Conservation (phyloP, 2,113 vertebrate species). For the Macquaria australasica region DNA sequence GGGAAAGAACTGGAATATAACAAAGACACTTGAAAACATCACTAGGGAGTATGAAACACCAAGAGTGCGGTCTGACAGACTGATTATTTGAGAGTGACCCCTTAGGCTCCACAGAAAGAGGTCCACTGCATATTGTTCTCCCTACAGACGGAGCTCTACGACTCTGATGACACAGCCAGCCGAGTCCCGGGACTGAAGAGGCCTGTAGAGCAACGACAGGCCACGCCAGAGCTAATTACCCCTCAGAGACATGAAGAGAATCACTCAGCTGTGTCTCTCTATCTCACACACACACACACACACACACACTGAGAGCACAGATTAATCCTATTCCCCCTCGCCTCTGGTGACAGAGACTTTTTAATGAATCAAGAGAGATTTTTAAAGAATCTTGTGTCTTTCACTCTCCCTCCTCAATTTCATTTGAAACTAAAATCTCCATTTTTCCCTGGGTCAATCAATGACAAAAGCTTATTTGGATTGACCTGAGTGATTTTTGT, state of each 20-base stretch:
- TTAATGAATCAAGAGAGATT: constrained; percentile 75
- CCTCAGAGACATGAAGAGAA: constrained; percentile 74
- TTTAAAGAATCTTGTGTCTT: constrained; percentile 62
- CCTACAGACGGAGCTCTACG: constrained; percentile 26
- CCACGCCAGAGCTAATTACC: constrained; percentile 73
- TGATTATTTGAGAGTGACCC: constrained; percentile 60
- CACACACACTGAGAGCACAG: constrained; percentile 24
- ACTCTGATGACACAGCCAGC: constrained; percentile 55
- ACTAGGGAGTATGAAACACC: constrained; percentile 26
- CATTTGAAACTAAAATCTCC: constrained; percentile 66
- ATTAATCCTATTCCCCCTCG: constrained; percentile 60
- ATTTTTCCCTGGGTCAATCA: constrained; percentile 47
- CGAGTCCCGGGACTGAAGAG: constrained; percentile 55
- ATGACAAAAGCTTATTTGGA: constrained; percentile 67
- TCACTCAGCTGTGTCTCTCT: constrained; percentile 69
- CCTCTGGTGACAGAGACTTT: constrained; percentile 60
- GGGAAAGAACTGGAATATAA: not conserved
- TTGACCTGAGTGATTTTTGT: constrained; percentile 40
- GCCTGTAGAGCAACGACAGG: constrained; percentile 66
- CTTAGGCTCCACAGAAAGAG: constrained; percentile 21
- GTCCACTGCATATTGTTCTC: constrained; percentile 33
- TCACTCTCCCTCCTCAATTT: constrained; percentile 46
- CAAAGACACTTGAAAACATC: constrained; percentile 19
- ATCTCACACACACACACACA: constrained; percentile 27
- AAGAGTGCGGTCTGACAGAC: constrained; percentile 17